phyloP scores from a whole-genome alignment of 2,797 vertebrate species.

The Pteropus rufus region DNA sequence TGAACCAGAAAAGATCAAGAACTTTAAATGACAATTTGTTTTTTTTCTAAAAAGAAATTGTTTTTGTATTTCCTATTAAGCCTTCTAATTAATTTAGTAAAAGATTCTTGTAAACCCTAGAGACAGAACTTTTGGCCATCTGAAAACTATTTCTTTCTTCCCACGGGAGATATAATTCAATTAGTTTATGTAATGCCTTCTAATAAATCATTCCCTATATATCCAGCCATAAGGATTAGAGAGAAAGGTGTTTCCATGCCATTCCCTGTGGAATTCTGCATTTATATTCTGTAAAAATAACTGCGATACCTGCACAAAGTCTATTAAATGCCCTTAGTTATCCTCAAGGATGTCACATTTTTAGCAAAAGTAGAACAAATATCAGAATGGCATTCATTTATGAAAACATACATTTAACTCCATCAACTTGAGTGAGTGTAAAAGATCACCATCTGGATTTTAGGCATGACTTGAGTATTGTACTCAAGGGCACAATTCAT shows the following conservation, averaged over 20 bases:
- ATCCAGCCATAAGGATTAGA: slow-evolving; percentile 41
- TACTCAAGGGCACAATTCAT: not conserved
- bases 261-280: slow-evolving; percentile 60
- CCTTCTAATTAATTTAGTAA: slow-evolving; percentile 85
- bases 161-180: slow-evolving; percentile 81
- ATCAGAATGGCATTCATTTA: slow-evolving; percentile 44
- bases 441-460: slow-evolving; percentile 30
- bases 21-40: slow-evolving; percentile 59
- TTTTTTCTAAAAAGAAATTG: slow-evolving; percentile 45
- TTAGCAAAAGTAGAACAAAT: slow-evolving; percentile 36
- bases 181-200: slow-evolving; percentile 79
- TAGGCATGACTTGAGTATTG: not conserved
- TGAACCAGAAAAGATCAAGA: slow-evolving; percentile 45
- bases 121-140: slow-evolving; percentile 80
- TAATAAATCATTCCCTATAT: slow-evolving; percentile 80
- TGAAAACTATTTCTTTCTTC: slow-evolving; percentile 72
- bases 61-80: slow-evolving; percentile 64
- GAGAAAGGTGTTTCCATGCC: slow-evolving; percentile 54
- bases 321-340: slow-evolving; percentile 54
- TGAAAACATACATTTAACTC: slow-evolving; percentile 44
- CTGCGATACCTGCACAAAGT: slow-evolving; percentile 52
- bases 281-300: slow-evolving; percentile 74
- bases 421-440: not conserved
- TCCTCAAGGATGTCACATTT: slow-evolving; percentile 59
- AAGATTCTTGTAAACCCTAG: slow-evolving; percentile 76